Conservation (phyloP, 2,888 invertebrate genomes). For the Drosophila barbarae region DNA sequence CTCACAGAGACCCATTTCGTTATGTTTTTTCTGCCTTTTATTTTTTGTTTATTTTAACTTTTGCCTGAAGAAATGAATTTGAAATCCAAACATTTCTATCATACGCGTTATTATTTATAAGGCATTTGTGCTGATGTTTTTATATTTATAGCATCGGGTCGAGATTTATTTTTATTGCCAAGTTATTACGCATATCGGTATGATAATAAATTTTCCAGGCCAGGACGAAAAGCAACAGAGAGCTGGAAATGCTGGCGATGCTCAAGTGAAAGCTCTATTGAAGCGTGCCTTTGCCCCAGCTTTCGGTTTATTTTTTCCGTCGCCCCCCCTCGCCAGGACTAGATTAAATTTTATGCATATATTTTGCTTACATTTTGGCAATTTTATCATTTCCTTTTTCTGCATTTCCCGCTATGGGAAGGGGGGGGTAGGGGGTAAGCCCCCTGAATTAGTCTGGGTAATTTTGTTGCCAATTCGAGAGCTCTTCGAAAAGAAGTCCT, state of each 20-base stretch:
- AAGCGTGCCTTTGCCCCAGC: conserved; percentile 24
- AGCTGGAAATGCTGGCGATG: conserved; percentile 48
- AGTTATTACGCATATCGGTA: conserved; percentile 75
- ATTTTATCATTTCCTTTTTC: conserved; percentile 34
- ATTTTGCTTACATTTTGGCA: conserved; percentile 49
- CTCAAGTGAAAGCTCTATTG: conserved; percentile 56
- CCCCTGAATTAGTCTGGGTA: conserved; percentile 43
- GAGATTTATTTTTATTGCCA: conserved; percentile 75
- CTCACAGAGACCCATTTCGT: not conserved
- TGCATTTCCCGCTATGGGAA: conserved; percentile 43
- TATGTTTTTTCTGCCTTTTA: conserved; percentile 1
- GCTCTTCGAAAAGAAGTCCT: conserved; percentile 40
- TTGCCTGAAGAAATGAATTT: conserved; percentile 61
- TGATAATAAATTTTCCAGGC: conserved; percentile 67
- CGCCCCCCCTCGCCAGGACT: conserved; percentile 35
- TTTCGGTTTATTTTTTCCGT: not conserved
- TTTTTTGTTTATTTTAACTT: conserved; percentile 46
- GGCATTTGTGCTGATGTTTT: conserved; percentile 69
- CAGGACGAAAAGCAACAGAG: conserved; percentile 21
- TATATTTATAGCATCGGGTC: conserved; percentile 71
- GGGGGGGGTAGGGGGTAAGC: conserved; percentile 1
- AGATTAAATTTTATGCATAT: conserved; percentile 66
- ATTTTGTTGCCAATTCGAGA: conserved; percentile 64
- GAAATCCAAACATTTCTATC: conserved; percentile 56
- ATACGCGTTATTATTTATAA: conserved; percentile 65